These are phyloP conservation scores for Cerastis leucographa DNA, from an alignment of 2,888 invertebrate genomes.

Conservation along the genomic window DNA sequence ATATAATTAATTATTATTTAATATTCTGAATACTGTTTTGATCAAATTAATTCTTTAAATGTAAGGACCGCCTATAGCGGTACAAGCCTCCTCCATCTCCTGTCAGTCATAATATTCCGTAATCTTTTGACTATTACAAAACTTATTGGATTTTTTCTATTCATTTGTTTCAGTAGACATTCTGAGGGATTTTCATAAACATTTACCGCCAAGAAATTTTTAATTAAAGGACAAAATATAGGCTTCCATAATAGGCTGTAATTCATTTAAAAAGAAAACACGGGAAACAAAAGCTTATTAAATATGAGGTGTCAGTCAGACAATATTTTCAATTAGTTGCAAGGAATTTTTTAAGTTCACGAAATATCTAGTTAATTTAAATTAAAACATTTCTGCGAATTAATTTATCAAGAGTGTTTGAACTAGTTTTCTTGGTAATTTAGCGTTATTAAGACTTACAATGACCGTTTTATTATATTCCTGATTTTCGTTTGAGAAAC, in stretches of 20 bases:
- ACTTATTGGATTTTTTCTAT: slow-evolving; percentile 47
- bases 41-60: too few species aligned
- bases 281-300: slow-evolving; percentile 29
- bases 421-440: not conserved
- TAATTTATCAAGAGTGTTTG: not conserved
- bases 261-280: slow-evolving; percentile 42
- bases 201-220: slow-evolving; percentile 27
- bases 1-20: too few species aligned
- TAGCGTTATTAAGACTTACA: not conserved
- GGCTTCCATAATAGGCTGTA: slow-evolving; percentile 14
- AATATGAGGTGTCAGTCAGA: slow-evolving; percentile 42
- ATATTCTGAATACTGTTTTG: too few species aligned
- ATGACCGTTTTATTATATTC: not conserved
- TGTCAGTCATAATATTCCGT: slow-evolving; percentile 37
- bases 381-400: slow-evolving; percentile 1
- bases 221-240: slow-evolving; percentile 53
- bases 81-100: too few species aligned
- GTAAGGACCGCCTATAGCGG: too few species aligned
- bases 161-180: slow-evolving; percentile 31
- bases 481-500: not conserved
- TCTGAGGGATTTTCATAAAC: slow-evolving; percentile 42
- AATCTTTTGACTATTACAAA: slow-evolving; percentile 46
- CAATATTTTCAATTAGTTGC: slow-evolving; percentile 39
- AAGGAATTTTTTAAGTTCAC: not conserved
- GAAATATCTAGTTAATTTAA: slow-evolving; percentile 16